Percentiles rank a stretch among this genome's conserved stretches.
Evolutionary conservation across 2,888 invertebrate species (phyloP).

Genomic region (Sinhomidia bicolor): DNA sequence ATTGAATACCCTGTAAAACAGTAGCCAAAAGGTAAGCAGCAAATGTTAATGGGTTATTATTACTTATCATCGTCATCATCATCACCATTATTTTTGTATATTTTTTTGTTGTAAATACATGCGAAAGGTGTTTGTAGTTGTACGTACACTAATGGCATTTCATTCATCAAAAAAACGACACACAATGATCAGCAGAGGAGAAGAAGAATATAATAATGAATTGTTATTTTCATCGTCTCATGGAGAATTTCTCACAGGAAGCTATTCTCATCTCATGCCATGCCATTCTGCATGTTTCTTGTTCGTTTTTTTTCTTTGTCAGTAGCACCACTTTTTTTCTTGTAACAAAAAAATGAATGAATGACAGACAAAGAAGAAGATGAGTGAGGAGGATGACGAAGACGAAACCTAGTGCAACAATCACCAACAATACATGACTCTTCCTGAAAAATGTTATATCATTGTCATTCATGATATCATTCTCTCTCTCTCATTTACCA

Average conservation of each 20-base stretch:
- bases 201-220: not conserved
- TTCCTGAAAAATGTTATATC: constrained; percentile 51
- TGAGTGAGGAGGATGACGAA: constrained; percentile 1
- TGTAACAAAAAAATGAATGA: constrained; percentile 47
- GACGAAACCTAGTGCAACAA: not conserved
- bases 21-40: not conserved
- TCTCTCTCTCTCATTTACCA: not conserved
- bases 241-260: constrained; percentile 36
- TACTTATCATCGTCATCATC: no score
- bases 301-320: not conserved
- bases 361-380: constrained; percentile 34
- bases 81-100: not conserved
- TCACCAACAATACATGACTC: no score
- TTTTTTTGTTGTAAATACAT: no score
- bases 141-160: constrained; percentile 32
- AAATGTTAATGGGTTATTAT: constrained; percentile 1
- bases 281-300: no score
- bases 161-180: constrained; percentile 29
- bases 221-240: not conserved
- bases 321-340: not conserved
- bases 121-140: no score
- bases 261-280: not conserved
- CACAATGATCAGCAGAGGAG: no score
- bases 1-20: no score
- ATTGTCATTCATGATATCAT: constrained; percentile 33